Conservation (phyloP, 2,797 vertebrate genomes). For the Limosa lapponica region DNA sequence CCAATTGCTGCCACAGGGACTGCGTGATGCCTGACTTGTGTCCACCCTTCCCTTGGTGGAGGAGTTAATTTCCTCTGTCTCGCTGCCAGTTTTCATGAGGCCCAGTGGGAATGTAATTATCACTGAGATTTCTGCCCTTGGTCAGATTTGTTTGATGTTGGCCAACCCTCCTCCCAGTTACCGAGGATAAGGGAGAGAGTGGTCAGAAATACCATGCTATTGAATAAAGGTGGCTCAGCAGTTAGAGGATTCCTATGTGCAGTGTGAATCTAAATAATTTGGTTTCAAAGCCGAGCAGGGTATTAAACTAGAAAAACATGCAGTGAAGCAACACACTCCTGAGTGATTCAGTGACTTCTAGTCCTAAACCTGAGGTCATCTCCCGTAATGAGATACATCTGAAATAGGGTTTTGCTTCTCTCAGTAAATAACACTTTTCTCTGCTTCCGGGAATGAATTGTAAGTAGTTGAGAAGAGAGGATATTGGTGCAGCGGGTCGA, state of each 20-base stretch:
- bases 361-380: slow-evolving; percentile 22
- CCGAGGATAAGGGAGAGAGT: not conserved
- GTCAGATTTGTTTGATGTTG: slow-evolving; percentile 34
- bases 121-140: slow-evolving; percentile 31
- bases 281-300: not conserved
- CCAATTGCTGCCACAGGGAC: not conserved
- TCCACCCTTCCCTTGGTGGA: not conserved
- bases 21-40: not conserved
- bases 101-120: slow-evolving; percentile 38
- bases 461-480: not conserved
- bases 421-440: not conserved
- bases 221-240: not conserved
- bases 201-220: not conserved
- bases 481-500: accelerated
- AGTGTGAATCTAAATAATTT: slow-evolving; percentile 13
- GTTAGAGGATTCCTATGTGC: not conserved
- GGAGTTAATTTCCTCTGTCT: slow-evolving; percentile 44
- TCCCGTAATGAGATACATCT: not conserved
- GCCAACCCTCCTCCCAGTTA: not conserved
- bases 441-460: not conserved
- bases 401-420: slow-evolving; percentile 9
- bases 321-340: not conserved
- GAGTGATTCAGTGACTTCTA: slow-evolving; percentile 11
- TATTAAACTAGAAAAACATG: not conserved
- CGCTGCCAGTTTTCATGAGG: not conserved